Base-by-base conservation (phyloP, 1,140 invertebrate species). In the Heliconius congener region DNA sequence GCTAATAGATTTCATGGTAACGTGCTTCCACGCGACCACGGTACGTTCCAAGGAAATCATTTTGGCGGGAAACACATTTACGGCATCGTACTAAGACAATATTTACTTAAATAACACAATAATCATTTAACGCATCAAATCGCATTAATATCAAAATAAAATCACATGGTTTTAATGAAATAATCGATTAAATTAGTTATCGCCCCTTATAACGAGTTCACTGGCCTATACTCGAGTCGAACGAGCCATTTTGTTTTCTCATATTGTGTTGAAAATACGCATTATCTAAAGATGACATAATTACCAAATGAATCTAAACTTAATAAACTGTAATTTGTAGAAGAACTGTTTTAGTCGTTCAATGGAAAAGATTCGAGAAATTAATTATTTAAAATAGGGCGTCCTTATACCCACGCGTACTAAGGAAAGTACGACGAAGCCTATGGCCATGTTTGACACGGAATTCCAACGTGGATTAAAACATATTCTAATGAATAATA, bases 191-290 rank as follows among this genome's bases (percentile, higher is more conserved):
- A 93, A 91, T 87, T 89, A 88, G 87, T 93, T 90, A 94, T 94
- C 91, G 88, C 86, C 88, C 86, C 91, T 88, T 93, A 91, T 87
- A 92, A 89, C 91, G 91, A 93, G 93, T 94, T 94, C 93, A 93
- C 90, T 93, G 93, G 90, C 92, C 92, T 91, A 93, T 83, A 91
- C 92, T 91, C 91, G 90, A 90, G 88, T 92, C 88, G 91, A 88
- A 94, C 87, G 93, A 94, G 92, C 93, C 93, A 94, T 94, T 94
- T 94, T 94, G 93, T 94, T 94, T 94, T 94, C 88, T 91, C 91
- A 88, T 89, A 90, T 91, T 93, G 87, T 90, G 91, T 91, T 83
- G 88, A 94, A 94, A 93, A 93, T 94, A 94, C 93, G 92, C 92
- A 93, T 86, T 92, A 87, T 89, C 88, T 84, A 80, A 80, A 86